A percentile compares a stretch with the other conserved stretches of the same genome.
These are phyloP conservation scores for Torymus tubicola DNA, from an alignment of 2,888 invertebrate species.

Conservation along the genomic window DNA sequence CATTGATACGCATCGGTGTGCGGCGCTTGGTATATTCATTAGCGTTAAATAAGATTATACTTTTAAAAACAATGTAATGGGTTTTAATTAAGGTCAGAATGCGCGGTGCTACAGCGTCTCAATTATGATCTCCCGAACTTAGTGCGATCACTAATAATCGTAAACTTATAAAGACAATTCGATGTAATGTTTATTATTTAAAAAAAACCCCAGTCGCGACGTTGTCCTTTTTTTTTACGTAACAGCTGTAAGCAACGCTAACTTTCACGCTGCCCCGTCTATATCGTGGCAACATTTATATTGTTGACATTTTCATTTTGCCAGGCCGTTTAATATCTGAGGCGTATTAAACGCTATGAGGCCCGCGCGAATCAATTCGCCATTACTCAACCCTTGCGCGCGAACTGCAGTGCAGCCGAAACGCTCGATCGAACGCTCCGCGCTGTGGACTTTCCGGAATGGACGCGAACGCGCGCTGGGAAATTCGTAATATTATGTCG, in stretches of 20 bases:
- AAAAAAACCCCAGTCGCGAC: no score
- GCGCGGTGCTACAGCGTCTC: no score
- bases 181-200: no score
- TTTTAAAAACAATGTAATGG: background rate
- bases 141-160: no score
- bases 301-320: conserved; percentile 20
- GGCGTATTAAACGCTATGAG: background rate
- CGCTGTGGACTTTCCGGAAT: background rate
- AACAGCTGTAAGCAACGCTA: background rate
- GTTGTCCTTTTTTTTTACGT: background rate
- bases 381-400: background rate
- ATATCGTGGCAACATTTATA: conserved; percentile 1
- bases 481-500: background rate
- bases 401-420: background rate
- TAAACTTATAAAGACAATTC: no score
- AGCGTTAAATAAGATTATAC: background rate
- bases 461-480: background rate
- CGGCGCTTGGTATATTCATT: background rate
- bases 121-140: no score
- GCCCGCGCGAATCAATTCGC: conserved; percentile 9
- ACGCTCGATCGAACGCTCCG: background rate
- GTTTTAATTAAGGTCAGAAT: background rate
- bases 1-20: no score
- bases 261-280: conserved; percentile 1
- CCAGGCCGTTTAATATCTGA: background rate